Conservation (phyloP, 1,140 invertebrate genomes). For the Macrocentrus cingulum region DNA sequence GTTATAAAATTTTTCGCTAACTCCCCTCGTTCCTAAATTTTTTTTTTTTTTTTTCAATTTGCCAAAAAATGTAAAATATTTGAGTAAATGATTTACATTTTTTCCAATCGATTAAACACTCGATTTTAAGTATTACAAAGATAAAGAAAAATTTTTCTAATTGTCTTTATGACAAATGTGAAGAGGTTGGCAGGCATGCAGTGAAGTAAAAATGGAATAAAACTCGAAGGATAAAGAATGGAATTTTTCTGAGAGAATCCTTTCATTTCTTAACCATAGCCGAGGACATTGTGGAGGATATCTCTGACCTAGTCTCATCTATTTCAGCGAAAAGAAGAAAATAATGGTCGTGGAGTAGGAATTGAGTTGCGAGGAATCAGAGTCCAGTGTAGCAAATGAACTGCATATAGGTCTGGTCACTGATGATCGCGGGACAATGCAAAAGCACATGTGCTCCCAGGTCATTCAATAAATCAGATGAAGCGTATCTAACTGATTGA, state of each 20-base stretch:
- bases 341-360: background rate
- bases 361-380: background rate
- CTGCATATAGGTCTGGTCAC: too few relatives aligned
- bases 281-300: background rate
- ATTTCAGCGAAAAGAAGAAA: slow-evolving; percentile 11
- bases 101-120: too few relatives aligned
- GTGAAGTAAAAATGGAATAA: slow-evolving; percentile 4
- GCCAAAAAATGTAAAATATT: too few relatives aligned
- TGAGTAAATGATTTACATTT: too few relatives aligned
- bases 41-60: too few relatives aligned
- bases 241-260: slow-evolving; percentile 19
- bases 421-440: too few relatives aligned
- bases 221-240: slow-evolving; percentile 15
- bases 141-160: background rate
- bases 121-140: too few relatives aligned
- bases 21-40: too few relatives aligned
- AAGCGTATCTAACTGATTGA: too few relatives aligned
- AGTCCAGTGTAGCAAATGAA: background rate
- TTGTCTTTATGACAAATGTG: background rate
- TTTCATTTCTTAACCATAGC: slow-evolving; percentile 20
- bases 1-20: too few relatives aligned
- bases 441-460: too few relatives aligned
- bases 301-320: slow-evolving; percentile 14
- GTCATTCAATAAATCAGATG: too few relatives aligned
- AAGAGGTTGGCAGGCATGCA: background rate